phyloP scores from a whole-genome alignment of 2,888 invertebrate species.

The Hypsopygia costalis region DNA sequence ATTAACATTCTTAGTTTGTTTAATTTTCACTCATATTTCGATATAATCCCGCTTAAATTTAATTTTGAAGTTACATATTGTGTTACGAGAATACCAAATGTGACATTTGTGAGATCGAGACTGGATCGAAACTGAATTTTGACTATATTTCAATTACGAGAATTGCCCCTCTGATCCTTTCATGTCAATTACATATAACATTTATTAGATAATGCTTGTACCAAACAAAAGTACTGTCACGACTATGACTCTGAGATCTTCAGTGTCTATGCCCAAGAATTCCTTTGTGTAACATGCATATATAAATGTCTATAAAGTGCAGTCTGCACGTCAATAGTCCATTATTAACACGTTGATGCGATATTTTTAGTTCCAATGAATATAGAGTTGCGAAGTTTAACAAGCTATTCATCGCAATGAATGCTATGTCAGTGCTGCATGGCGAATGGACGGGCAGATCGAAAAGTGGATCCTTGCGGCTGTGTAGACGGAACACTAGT shows the following conservation, averaged over 20 bases:
- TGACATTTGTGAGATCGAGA: too few species aligned
- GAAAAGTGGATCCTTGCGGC: constrained; percentile 2
- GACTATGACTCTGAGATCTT: background rate
- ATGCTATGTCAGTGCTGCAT: constrained; percentile 42
- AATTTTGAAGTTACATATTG: too few species aligned
- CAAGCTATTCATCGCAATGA: constrained; percentile 62
- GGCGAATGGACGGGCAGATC: constrained; percentile 30
- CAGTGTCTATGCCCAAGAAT: constrained; percentile 10
- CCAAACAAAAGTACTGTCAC: too few species aligned
- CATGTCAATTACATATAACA: too few species aligned
- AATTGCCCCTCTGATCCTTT: too few species aligned
- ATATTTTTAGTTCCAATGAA: constrained; percentile 42
- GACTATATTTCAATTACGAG: too few species aligned
- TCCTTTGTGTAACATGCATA: constrained; percentile 19
- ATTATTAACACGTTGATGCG: constrained; percentile 45
- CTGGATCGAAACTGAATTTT: too few species aligned
- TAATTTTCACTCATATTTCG: too few species aligned
- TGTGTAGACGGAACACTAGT: constrained; percentile 1
- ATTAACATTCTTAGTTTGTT: too few species aligned
- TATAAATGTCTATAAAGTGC: constrained; percentile 29
- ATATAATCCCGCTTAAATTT: too few species aligned
- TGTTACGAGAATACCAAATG: too few species aligned
- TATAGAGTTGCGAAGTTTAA: constrained; percentile 45
- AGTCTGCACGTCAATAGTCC: constrained; percentile 33
- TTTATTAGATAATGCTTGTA: too few species aligned